phyloP scores from a whole-genome alignment of 2,113 vertebrate genomes.

The Phoenicopterus ruber region DNA sequence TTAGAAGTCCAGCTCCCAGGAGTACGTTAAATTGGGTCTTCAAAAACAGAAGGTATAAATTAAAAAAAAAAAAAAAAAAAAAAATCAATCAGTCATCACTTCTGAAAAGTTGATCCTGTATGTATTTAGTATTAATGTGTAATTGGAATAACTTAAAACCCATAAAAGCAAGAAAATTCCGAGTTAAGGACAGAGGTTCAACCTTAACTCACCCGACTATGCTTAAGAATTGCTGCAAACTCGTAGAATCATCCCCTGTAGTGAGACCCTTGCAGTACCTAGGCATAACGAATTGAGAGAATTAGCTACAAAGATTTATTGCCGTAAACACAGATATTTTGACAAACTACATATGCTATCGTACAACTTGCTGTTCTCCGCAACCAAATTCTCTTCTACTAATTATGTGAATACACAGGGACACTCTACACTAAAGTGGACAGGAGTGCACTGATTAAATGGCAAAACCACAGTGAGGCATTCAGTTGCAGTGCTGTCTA shows the following conservation, averaged over 20 bases:
- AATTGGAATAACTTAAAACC: slow-evolving; percentile 63
- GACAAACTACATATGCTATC: slow-evolving; percentile 21
- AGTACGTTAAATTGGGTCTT: neutral
- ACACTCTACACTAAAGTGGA: neutral
- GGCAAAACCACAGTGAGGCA: neutral
- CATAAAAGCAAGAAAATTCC: slow-evolving; percentile 67
- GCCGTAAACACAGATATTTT: slow-evolving; percentile 30
- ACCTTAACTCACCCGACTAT: slow-evolving; percentile 74
- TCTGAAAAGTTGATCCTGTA: neutral
- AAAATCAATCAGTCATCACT: neutral
- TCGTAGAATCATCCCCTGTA: slow-evolving; percentile 68
- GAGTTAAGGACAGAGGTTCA: slow-evolving; percentile 73
- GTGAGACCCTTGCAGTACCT: slow-evolving; percentile 73
- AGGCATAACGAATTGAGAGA: slow-evolving; percentile 70
- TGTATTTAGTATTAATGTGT: neutral
- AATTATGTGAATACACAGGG: neutral
- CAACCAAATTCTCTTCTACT: neutral
- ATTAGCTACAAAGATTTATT: slow-evolving; percentile 66
- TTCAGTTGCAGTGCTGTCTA: neutral
- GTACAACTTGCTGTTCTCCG: neutral
- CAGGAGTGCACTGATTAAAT: neutral
- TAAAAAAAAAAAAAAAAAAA: neutral
- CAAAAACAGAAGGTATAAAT: neutral
- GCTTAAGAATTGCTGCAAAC: slow-evolving; percentile 73
- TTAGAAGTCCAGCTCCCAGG: neutral